Evolutionary conservation across 2,888 invertebrate species (phyloP).

Genomic region (Rhodophaea formosa): DNA sequence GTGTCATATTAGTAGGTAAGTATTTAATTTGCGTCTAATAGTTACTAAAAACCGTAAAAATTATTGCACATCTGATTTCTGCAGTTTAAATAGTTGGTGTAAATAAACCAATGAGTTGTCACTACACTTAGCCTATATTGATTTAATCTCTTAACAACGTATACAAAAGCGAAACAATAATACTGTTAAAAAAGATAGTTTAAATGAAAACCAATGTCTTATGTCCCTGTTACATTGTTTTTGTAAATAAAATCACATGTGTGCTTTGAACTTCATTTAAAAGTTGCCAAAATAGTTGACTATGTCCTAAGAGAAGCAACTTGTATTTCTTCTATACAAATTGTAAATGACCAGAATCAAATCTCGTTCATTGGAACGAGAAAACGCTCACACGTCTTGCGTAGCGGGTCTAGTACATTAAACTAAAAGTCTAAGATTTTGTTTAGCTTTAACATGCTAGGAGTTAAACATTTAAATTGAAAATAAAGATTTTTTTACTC

Average conservation of each 20-base stretch:
- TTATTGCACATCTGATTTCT: conserved; percentile 8
- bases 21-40: not conserved
- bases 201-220: not conserved
- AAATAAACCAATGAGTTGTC: not conserved
- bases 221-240: not conserved
- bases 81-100: not conserved
- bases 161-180: conserved; percentile 51
- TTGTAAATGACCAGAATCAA: conserved; percentile 20
- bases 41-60: not conserved
- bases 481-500: no score
- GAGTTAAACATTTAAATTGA: no score
- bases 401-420: not conserved
- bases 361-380: conserved; percentile 19
- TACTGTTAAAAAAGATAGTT: conserved; percentile 44
- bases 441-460: no score
- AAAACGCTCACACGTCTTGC: conserved; percentile 2
- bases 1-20: no score
- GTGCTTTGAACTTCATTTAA: not conserved
- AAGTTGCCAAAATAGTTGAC: conserved; percentile 19
- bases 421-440: not conserved
- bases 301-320: conserved; percentile 22
- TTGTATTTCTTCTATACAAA: conserved; percentile 19
- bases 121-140: conserved; percentile 34
- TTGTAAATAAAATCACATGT: conserved; percentile 2
- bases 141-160: conserved; percentile 37